phyloP scores from a whole-genome alignment of 2,113 vertebrate genomes.

The Meleagris gallopavo region DNA sequence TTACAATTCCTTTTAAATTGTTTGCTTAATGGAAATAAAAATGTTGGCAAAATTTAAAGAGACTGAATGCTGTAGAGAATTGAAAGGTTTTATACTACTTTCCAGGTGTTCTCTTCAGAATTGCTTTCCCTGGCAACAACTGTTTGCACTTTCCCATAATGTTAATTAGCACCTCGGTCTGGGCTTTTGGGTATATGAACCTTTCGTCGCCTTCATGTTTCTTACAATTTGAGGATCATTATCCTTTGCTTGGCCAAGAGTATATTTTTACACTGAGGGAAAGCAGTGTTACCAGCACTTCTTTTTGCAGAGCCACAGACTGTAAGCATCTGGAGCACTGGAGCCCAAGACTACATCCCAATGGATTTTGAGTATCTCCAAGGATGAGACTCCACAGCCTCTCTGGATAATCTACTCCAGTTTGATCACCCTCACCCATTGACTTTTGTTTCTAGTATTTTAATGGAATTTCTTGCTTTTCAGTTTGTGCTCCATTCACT shows the following conservation, averaged over 20 bases:
- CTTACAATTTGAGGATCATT: background rate
- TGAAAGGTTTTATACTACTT: slow-evolving; percentile 42
- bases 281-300: background rate
- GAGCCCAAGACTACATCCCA: rapidly evolving
- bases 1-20: slow-evolving; percentile 66
- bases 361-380: background rate
- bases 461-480: background rate
- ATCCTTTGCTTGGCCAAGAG: background rate
- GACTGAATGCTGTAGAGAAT: background rate
- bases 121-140: slow-evolving; percentile 39
- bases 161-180: background rate
- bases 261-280: background rate
- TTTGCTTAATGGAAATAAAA: slow-evolving; percentile 71
- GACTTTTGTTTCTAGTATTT: background rate
- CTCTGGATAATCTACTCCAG: background rate
- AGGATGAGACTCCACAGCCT: background rate
- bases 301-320: background rate
- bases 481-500: background rate
- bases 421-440: background rate
- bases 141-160: background rate
- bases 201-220: background rate
- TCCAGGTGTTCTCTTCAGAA: slow-evolving; percentile 47
- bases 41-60: slow-evolving; percentile 30
- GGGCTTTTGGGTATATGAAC: background rate
- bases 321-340: background rate